Base-by-base conservation (phyloP, 2,888 invertebrate species). In the Agrilus cyanescens region DNA sequence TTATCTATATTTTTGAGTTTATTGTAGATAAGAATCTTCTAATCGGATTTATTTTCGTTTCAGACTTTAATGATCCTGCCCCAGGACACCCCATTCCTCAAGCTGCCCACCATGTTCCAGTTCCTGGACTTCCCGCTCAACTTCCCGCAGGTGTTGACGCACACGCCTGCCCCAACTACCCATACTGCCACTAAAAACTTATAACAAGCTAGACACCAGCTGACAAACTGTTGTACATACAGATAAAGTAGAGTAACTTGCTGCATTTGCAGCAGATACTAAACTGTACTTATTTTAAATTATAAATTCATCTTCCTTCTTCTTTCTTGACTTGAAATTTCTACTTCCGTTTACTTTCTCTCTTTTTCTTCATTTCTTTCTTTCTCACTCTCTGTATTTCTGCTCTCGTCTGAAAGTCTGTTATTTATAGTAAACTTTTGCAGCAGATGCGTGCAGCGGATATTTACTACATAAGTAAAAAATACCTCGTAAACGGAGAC, bases 81-180 rank as follows among this genome's bases (percentile, higher is more conserved):
- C 51, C 46, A 32, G 51, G 46, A 32, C 49, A 53, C 38, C 55
- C 57, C 47, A 50, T 51, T 43, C 51, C 47, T 32, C 54, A 53
- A 25, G 50, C 50, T 35, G 50, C 52, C 40, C 48, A 51, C 33
- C 47, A 41, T n/a, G 50, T 43, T 13, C 46, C 49, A 41, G 44
- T 47, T 14, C 52, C 52, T 32, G 57, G 38, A 46, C 37, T 47
- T 41, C 38, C 55, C 14, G 59, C 56, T 44, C 60, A 56, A 50
- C 54, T 66, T 38, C 67, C 67, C n/a, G 67, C 67, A 47, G 67
- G 67, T 44, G 67, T 67, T 15, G 60, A 62, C 46, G 57, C 66
- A n/a, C 55, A 54, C 38, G 51, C 63, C 13, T 67, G 67, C 49
- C 67, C 67, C 48, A 66, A 67, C 57, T 67, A 67, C 48, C 67